A percentile compares a stretch with the other conserved stretches of the same genome.
phyloP scores from a whole-genome alignment of 2,113 vertebrate species.

The Saimiri boliviensis region DNA sequence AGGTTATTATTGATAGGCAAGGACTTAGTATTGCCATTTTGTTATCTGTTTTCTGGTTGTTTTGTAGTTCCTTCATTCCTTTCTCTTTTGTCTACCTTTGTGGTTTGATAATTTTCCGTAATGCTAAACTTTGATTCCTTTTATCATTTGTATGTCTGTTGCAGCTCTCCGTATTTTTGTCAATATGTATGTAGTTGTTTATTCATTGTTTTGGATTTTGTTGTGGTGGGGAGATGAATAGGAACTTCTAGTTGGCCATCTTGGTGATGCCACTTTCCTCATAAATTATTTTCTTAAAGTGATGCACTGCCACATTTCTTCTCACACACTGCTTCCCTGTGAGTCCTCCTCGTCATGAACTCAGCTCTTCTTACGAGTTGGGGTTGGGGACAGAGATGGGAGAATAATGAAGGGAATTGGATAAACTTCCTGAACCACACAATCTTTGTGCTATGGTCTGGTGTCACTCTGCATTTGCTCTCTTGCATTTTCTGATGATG shows the following conservation, averaged over 20 bases:
- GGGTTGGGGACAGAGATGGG: neutral
- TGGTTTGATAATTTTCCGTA: neutral
- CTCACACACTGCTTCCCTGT: neutral
- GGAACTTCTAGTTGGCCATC: neutral
- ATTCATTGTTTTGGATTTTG: neutral
- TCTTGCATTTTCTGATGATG: constrained; percentile 25
- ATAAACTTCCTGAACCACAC: neutral
- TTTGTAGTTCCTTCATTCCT: neutral
- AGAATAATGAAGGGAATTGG: neutral
- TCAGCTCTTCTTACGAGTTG: neutral
- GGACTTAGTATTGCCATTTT: neutral
- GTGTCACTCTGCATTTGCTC: constrained; percentile 67
- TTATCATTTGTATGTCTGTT: neutral
- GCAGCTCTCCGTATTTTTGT: neutral
- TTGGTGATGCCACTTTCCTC: neutral
- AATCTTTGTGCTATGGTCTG: neutral
- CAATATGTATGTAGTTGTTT: neutral
- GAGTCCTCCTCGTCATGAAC: neutral
- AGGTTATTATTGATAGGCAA: neutral
- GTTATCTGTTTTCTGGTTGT: neutral
- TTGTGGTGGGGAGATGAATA: neutral
- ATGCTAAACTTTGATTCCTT: neutral
- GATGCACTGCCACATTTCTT: neutral
- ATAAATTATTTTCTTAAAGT: neutral
- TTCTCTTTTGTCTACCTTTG: neutral